Conservation (phyloP, 2,797 vertebrate species). For the Sebastes jordani region DNA sequence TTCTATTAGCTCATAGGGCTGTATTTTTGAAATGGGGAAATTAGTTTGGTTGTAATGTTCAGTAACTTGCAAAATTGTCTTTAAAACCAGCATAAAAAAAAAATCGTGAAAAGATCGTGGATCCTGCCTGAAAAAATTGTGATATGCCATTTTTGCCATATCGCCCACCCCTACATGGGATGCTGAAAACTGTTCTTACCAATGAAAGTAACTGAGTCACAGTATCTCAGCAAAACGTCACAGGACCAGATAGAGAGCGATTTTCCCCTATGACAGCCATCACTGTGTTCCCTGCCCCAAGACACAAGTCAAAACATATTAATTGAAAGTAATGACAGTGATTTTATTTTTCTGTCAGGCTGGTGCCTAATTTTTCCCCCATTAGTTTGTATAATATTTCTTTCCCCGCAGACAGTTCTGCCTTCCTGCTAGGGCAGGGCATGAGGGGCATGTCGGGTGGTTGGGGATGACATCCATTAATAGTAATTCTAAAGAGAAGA, state of each 20-base stretch:
- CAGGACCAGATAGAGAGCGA: conserved; percentile 46
- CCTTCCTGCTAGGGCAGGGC: conserved; percentile 23
- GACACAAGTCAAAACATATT: conserved; percentile 68
- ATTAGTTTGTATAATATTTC: conserved; percentile 62
- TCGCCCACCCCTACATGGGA: not conserved
- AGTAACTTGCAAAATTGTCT: too few species aligned
- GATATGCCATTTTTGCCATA: too few species aligned
- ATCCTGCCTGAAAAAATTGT: too few species aligned
- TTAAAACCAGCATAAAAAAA: too few species aligned
- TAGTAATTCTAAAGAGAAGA: conserved; percentile 5
- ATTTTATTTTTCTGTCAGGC: conserved; percentile 61
- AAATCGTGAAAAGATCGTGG: too few species aligned
- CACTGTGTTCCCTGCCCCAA: conserved; percentile 49
- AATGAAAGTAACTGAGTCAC: conserved; percentile 41
- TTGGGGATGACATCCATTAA: conserved; percentile 3
- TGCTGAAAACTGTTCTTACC: conserved; percentile 12
- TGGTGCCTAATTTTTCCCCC: conserved; percentile 47
- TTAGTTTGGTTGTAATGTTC: too few species aligned
- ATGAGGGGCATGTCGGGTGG: not conserved
- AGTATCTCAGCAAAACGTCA: conserved; percentile 48
- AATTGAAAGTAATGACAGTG: conserved; percentile 64
- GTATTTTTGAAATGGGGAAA: too few species aligned
- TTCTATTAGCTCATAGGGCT: too few species aligned
- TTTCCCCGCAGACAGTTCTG: conserved; percentile 37
- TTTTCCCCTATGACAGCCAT: conserved; percentile 36